phyloP scores from a whole-genome alignment of 2,113 vertebrate genomes.

The Prionailurus bengalensis region DNA sequence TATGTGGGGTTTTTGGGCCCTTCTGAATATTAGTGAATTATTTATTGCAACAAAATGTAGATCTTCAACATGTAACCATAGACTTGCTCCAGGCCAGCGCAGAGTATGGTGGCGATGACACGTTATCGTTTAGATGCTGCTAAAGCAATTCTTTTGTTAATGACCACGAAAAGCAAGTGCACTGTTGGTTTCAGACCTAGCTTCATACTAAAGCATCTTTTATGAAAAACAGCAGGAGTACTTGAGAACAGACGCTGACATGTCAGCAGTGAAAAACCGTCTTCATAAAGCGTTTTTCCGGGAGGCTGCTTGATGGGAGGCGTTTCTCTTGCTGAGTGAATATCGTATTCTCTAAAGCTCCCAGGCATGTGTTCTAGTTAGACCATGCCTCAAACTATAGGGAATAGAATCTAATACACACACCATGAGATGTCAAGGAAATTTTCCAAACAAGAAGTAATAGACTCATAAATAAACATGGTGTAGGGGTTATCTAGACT shows the following conservation, averaged over 20 bases:
- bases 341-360: constrained; percentile 30
- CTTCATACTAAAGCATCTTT: not conserved
- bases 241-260: not conserved
- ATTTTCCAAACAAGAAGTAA: constrained; percentile 64
- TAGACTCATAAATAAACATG: constrained; percentile 65
- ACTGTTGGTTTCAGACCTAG: not conserved
- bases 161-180: not conserved
- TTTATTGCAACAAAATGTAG: constrained; percentile 33
- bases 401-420: constrained; percentile 53
- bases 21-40: not conserved
- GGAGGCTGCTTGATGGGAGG: not conserved
- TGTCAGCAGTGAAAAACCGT: constrained; percentile 44
- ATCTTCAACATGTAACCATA: not conserved
- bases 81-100: not conserved
- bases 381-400: not conserved
- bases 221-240: constrained; percentile 44
- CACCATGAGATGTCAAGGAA: constrained; percentile 7
- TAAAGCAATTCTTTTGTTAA: constrained; percentile 35
- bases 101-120: not conserved
- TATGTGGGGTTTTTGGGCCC: not conserved
- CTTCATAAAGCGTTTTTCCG: constrained; percentile 8
- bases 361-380: not conserved
- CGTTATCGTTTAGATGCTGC: not conserved
- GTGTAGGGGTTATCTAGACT: not conserved
- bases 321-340: constrained; percentile 47